Percentiles rank a stretch among this genome's conserved stretches.
phyloP scores from a whole-genome alignment of 2,113 vertebrate genomes.

The Rhizomys pruinosus region DNA sequence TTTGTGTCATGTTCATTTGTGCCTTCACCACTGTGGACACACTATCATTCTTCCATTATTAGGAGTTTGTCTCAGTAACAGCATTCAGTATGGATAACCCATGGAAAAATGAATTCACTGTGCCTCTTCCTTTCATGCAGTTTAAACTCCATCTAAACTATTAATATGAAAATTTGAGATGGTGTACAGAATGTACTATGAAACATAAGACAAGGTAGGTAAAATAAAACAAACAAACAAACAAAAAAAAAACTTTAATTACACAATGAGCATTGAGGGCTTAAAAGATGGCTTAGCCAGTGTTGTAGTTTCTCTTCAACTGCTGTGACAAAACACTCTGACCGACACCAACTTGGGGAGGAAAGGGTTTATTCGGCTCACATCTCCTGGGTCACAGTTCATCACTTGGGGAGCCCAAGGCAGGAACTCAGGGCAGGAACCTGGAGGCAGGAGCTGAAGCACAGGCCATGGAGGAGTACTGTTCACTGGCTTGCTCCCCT shows the following conservation, averaged over 20 bases:
- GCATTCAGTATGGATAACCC: neutral
- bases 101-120: neutral
- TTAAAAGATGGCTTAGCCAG: neutral
- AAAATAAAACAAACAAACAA: neutral
- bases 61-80: neutral
- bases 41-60: neutral
- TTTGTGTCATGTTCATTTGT: neutral
- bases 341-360: no score
- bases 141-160: neutral
- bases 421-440: no score
- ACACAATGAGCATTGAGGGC: neutral
- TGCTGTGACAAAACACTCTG: no score
- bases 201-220: neutral
- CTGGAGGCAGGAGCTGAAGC: no score
- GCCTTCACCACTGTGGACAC: rapidly evolving
- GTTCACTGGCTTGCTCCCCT: no score
- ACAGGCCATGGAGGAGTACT: no score
- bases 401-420: no score
- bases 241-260: neutral
- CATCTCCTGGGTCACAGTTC: no score
- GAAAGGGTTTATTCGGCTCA: no score
- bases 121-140: neutral
- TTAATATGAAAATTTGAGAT: neutral
- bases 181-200: neutral
- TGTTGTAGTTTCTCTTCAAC: no score